These are phyloP conservation scores for Astropecten irregularis DNA, from an alignment of 53 echinoderm and acorn worm genomes.

Conservation along the genomic window DNA sequence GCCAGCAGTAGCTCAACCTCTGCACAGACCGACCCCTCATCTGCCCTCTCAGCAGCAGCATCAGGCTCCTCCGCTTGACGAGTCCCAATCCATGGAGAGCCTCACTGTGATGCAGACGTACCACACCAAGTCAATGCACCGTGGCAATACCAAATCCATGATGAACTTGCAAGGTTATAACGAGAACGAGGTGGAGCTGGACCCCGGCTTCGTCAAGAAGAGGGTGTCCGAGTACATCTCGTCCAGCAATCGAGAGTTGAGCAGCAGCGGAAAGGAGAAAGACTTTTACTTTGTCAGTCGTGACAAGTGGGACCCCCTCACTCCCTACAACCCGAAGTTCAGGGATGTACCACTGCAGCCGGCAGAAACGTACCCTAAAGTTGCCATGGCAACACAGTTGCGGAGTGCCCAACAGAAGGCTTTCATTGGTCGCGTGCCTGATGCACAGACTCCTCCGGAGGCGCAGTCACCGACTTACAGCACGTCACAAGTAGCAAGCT, in stretches of 20 bases:
- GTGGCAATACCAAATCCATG: conserved; percentile 51
- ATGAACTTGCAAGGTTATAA: conserved; percentile 45
- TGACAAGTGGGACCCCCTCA: not conserved
- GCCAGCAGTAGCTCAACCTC: not conserved
- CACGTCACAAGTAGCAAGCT: conserved; percentile 69
- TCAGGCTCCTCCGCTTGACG: not conserved
- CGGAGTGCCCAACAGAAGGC: conserved; percentile 68
- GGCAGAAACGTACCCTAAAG: conserved; percentile 82
- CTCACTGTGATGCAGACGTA: conserved; percentile 5
- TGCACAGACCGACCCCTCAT: conserved; percentile 1
- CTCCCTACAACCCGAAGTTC: conserved; percentile 55
- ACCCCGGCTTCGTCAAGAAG: conserved; percentile 55
- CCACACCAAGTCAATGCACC: conserved; percentile 14
- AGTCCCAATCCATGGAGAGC: conserved; percentile 47
- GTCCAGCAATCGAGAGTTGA: conserved; percentile 29
- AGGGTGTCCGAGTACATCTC: conserved; percentile 51
- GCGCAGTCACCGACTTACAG: conserved; percentile 51
- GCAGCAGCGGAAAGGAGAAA: conserved; percentile 1
- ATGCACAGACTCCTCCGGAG: conserved; percentile 1
- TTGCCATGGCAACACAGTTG: conserved; percentile 77
- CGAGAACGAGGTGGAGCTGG: conserved; percentile 16
- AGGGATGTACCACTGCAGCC: conserved; percentile 66
- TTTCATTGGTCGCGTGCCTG: conserved; percentile 65
- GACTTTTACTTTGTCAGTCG: conserved; percentile 27
- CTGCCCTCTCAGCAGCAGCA: conserved; percentile 23